A percentile compares a stretch with the other conserved stretches of the same genome.
Evolutionary conservation across 1,140 invertebrate species (phyloP).

Genomic region (Anastrepha ludens): DNA sequence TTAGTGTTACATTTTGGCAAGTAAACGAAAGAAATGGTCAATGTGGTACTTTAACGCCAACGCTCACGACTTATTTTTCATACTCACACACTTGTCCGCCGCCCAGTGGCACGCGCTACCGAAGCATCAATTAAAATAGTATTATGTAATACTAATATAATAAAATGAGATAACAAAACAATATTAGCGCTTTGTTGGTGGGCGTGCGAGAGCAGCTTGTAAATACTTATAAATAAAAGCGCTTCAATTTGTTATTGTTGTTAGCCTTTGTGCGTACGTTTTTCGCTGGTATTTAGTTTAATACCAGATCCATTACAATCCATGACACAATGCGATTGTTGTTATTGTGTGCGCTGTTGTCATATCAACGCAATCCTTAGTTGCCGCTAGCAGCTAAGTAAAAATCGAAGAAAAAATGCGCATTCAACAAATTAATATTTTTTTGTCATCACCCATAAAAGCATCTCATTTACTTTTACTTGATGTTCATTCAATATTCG

Average conservation of each 20-base stretch:
- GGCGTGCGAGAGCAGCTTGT: too few species aligned
- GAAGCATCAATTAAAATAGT: too few species aligned
- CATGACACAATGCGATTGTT: neutral
- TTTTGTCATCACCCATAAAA: neutral
- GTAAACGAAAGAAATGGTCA: neutral
- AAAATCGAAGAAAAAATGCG: neutral
- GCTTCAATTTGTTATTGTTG: too few species aligned
- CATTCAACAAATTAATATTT: conserved; percentile 20
- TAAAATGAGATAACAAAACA: too few species aligned
- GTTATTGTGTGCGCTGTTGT: neutral
- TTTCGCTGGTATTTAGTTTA: neutral
- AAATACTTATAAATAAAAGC: too few species aligned
- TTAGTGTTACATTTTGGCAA: too few species aligned
- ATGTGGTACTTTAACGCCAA: neutral
- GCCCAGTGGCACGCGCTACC: neutral
- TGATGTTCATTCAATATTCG: neutral
- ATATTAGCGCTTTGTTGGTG: too few species aligned
- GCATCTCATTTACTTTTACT: neutral
- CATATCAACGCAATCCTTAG: neutral
- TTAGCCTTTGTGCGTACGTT: too few species aligned
- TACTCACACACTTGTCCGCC: neutral
- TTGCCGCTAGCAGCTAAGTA: neutral
- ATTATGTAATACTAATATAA: too few species aligned
- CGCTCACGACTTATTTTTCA: neutral
- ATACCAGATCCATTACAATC: neutral